These are phyloP conservation scores for Drosophila saltans DNA, from an alignment of 1,140 invertebrate genomes.

Conservation along the genomic window DNA sequence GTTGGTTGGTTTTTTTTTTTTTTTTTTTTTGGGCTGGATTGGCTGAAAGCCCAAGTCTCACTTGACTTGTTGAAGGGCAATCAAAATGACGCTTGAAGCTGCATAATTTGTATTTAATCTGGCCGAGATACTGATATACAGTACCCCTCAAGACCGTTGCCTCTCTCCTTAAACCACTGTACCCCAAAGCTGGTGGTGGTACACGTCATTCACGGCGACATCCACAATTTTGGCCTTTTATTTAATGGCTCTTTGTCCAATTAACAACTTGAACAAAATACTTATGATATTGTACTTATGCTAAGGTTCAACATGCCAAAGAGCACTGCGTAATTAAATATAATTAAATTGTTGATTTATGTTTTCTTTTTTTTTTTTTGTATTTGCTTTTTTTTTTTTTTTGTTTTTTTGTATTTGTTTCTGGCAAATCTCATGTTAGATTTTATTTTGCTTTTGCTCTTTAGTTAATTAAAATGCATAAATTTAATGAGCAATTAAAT, in stretches of 20 bases:
- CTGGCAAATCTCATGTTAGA: slow-evolving; percentile 12
- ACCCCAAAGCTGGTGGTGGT: too few relatives aligned
- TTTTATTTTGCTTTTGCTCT: slow-evolving; percentile 33
- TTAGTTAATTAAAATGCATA: slow-evolving; percentile 33
- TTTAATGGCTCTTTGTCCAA: slow-evolving; percentile 55
- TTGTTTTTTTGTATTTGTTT: not conserved
- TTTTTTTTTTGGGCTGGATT: not conserved
- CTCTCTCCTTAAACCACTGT: not conserved
- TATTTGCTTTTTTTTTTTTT: slow-evolving; percentile 7
- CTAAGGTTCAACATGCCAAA: slow-evolving; percentile 59
- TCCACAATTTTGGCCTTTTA: slow-evolving; percentile 11
- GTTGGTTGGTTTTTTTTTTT: not conserved
- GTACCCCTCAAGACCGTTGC: not conserved
- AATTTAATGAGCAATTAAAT: slow-evolving; percentile 64
- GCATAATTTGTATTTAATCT: slow-evolving; percentile 11
- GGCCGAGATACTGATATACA: not conserved
- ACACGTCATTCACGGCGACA: slow-evolving; percentile 20
- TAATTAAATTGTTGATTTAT: slow-evolving; percentile 32
- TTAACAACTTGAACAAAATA: slow-evolving; percentile 46
- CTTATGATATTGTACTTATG: slow-evolving; percentile 43
- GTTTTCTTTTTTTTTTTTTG: slow-evolving; percentile 8
- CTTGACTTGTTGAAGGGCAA: slow-evolving; percentile 8
- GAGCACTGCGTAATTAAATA: slow-evolving; percentile 65
- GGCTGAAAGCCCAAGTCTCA: not conserved
- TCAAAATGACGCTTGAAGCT: not conserved